Evolutionary conservation across 2,113 vertebrate genomes (phyloP), one percentile per base, ranked within the genome.

Genomic region (Trachemys scripta): DNA sequence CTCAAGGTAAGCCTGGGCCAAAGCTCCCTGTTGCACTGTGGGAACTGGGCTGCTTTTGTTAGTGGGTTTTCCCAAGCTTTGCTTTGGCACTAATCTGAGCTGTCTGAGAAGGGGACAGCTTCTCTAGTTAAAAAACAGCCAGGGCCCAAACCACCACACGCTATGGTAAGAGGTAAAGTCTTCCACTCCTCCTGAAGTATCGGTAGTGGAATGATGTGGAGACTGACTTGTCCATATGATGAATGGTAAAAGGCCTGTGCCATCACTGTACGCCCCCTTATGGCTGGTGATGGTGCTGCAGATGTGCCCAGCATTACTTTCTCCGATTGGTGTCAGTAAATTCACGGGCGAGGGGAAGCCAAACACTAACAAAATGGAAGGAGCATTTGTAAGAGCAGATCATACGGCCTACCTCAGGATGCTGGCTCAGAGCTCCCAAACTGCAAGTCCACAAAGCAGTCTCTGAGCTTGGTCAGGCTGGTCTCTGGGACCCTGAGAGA

Each of bases 1-100:
- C 97, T 99, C 29, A 99, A 99, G 99, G 99, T 99, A 98, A 95
- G 95, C 11, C 17, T 72, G 53, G 80, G 35, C 19, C 65, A 69
- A 49, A 22, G 29, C n/a, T 35, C 29, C 65, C 42, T n/a, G 59
- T 85, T 10, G 53, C 49, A 3, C 27, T 78, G 88, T 81, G n/a
- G 51, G 49, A 2, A 51, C 65, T 57, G 1, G 2, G 3, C 78
- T 94, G 54, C 76, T 95, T 85, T 80, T 90, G 8, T 19, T 65
- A 29, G 11, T 84, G 25, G 29, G 88, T 89, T 1, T 5, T 80
- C 24, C 80, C 35, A 8, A 0, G 0, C 45, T 93, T 62, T 88
- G 69, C 1, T 38, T 35, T 20, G n/a, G n/a, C 16, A 4, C n/a
- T 47, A 47, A 47, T 45, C 6, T 47, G 38, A 16, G 42, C 75